Evolutionary conservation across 2,113 vertebrate genomes (phyloP).

Genomic region (Grammomys surdaster): DNA sequence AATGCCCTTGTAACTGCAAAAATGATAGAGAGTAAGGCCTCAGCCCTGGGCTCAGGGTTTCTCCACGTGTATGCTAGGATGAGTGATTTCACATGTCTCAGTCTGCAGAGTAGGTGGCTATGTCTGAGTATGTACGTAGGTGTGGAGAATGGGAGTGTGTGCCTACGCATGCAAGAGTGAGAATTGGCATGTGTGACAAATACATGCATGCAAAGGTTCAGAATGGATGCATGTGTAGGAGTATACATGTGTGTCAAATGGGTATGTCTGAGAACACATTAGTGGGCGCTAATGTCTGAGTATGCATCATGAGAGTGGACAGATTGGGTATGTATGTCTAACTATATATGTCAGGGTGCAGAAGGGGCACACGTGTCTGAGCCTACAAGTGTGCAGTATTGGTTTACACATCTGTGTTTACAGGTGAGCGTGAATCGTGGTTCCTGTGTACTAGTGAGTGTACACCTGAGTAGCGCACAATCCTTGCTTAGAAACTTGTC

Average conservation of each 20-base stretch:
- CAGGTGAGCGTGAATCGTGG: not conserved
- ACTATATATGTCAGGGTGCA: not conserved
- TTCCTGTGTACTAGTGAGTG: not conserved
- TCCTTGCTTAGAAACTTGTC: accelerated
- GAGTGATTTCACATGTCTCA: not conserved
- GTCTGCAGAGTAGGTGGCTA: not conserved
- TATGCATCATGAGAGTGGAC: not conserved
- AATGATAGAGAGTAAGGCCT: not conserved
- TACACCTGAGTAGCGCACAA: not conserved
- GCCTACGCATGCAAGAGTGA: not conserved
- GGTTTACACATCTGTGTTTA: not conserved
- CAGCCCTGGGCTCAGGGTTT: not conserved
- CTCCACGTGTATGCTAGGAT: too few species aligned
- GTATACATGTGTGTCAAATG: not conserved
- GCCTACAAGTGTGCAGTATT: too few species aligned
- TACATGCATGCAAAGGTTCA: not conserved
- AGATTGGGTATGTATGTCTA: not conserved
- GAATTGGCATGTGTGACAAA: not conserved
- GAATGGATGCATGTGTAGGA: not conserved
- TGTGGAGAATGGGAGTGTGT: not conserved
- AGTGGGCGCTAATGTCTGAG: not conserved
- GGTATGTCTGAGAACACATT: not conserved
- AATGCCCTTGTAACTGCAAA: not conserved
- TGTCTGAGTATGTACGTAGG: not conserved
- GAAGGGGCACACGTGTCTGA: not conserved